phyloP scores from a whole-genome alignment of 2,888 invertebrate genomes.

The Cephonodes hylas region DNA sequence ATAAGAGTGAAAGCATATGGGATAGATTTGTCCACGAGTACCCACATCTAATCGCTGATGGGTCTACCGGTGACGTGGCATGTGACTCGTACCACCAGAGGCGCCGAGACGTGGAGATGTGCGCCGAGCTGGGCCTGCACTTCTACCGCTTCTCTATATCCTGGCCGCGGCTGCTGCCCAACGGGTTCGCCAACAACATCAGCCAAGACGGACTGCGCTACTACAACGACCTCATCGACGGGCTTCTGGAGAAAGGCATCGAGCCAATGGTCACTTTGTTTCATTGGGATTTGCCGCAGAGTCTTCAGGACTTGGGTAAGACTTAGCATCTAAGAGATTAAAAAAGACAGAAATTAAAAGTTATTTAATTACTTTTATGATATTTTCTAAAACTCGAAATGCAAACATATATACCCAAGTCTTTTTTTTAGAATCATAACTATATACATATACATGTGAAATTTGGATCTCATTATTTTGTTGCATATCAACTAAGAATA shows the following conservation, averaged over 20 bases:
- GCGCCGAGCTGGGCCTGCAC: slow-evolving; percentile 75
- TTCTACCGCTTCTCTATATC: slow-evolving; percentile 80
- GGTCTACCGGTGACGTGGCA: slow-evolving; percentile 81
- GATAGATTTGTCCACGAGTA: slow-evolving; percentile 18
- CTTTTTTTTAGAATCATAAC: too few relatives aligned
- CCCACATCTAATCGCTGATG: slow-evolving; percentile 24
- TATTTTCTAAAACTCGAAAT: too few relatives aligned
- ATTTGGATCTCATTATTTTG: too few relatives aligned
- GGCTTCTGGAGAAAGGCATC: slow-evolving; percentile 70
- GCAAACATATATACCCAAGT: too few relatives aligned
- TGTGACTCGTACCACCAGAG: slow-evolving; percentile 84
- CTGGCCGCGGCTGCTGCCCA: slow-evolving; percentile 79
- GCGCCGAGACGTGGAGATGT: slow-evolving; percentile 79
- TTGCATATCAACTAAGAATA: too few relatives aligned
- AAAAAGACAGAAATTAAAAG: too few relatives aligned
- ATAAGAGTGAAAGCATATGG: slow-evolving; percentile 84
- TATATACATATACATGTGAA: too few relatives aligned
- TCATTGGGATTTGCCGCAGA: slow-evolving; percentile 71
- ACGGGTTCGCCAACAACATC: slow-evolving; percentile 53
- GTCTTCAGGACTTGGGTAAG: slow-evolving; percentile 55
- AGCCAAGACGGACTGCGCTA: slow-evolving; percentile 74
- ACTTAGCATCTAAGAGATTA: too few relatives aligned
- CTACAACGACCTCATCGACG: slow-evolving; percentile 77
- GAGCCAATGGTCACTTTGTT: slow-evolving; percentile 74
- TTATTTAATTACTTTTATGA: background rate